Percentiles rank a stretch among this genome's conserved stretches.
Conservation (phyloP, 2,113 vertebrate species). For the Rallus limicola region DNA sequence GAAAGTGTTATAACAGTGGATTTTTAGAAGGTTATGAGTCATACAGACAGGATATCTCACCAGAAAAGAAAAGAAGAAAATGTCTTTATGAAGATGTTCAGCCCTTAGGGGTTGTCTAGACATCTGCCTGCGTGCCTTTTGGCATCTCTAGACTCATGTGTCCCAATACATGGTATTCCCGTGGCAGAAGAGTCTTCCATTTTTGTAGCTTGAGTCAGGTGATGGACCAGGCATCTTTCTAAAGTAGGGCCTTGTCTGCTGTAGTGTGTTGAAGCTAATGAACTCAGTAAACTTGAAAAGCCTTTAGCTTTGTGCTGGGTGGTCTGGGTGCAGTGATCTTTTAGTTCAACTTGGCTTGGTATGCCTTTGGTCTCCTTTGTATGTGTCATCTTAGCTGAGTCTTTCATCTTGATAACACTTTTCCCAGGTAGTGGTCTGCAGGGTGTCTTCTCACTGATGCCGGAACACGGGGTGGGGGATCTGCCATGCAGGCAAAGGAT, state of each 20-base stretch:
- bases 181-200: neutral
- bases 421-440: neutral
- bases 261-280: neutral
- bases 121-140: neutral
- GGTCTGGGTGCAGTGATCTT: neutral
- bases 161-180: neutral
- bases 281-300: neutral
- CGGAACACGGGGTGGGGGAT: neutral
- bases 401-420: neutral
- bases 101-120: neutral
- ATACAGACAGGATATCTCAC: neutral
- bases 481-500: neutral
- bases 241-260: neutral
- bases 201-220: neutral
- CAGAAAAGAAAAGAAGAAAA: neutral
- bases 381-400: neutral
- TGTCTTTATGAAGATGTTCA: neutral
- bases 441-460: neutral
- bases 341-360: neutral
- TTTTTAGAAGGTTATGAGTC: slow-evolving; percentile 11
- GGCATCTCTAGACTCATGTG: neutral
- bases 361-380: neutral
- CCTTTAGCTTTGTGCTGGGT: neutral
- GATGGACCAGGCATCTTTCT: neutral
- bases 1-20: neutral